A percentile compares a stretch with the other conserved stretches of the same genome.
Evolutionary conservation across 2,113 vertebrate genomes (phyloP).

Genomic region (Cyanistes caeruleus): DNA sequence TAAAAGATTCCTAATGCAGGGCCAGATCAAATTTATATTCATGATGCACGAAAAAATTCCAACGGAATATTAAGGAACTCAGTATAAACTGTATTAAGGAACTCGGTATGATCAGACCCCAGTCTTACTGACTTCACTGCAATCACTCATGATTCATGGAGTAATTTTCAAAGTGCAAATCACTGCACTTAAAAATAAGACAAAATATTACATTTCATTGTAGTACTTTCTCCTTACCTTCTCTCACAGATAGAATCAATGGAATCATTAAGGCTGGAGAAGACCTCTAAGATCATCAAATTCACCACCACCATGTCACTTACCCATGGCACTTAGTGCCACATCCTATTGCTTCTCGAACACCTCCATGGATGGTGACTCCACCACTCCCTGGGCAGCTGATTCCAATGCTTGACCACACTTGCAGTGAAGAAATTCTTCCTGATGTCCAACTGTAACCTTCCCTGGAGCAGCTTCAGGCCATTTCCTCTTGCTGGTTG

Average conservation of each 20-base stretch:
- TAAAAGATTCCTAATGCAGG: neutral
- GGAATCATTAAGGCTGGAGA: neutral
- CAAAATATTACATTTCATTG: neutral
- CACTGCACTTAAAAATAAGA: neutral
- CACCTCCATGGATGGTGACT: rapidly evolving
- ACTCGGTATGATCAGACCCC: neutral
- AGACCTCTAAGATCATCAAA: neutral
- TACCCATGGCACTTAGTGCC: neutral
- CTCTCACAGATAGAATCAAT: neutral
- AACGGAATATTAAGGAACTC: neutral
- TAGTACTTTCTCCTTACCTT: neutral
- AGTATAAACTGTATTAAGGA: neutral
- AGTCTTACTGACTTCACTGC: neutral
- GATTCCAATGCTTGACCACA: neutral
- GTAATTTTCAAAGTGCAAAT: neutral
- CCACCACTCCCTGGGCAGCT: neutral
- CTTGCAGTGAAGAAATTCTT: neutral
- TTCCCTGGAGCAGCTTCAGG: neutral
- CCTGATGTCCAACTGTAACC: too few relatives aligned
- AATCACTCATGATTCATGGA: neutral
- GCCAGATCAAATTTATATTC: neutral
- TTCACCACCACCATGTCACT: neutral
- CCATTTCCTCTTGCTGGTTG: neutral
- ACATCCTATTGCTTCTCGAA: rapidly evolving
- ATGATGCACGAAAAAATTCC: neutral